Conservation (phyloP, 2,797 vertebrate genomes). For the Lates japonicus region DNA sequence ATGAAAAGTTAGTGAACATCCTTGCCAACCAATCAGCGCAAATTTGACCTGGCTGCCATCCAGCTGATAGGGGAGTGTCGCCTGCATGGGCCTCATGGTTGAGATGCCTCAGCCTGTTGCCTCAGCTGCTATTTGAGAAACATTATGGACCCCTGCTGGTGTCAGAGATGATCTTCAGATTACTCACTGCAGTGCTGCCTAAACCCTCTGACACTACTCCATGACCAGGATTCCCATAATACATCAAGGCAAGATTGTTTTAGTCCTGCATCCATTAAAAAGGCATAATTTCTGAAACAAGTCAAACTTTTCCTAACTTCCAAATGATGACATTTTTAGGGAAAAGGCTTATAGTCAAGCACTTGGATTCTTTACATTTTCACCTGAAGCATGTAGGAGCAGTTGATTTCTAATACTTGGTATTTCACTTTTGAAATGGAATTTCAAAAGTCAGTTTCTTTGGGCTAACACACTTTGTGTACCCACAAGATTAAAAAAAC, state of each 20-base stretch:
- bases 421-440: not conserved
- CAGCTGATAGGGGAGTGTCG: conserved; percentile 57
- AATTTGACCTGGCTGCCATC: conserved; percentile 8
- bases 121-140: conserved; percentile 59
- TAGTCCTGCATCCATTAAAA: not conserved
- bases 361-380: too few relatives aligned
- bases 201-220: not conserved
- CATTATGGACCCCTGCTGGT: conserved; percentile 73
- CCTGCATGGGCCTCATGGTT: conserved; percentile 7
- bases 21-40: conserved; percentile 58
- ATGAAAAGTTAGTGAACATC: conserved; percentile 7
- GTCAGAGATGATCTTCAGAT: not conserved
- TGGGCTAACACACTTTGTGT: too few relatives aligned
- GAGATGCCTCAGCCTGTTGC: conserved; percentile 35
- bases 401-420: not conserved
- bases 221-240: not conserved
- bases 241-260: not conserved
- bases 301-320: too few relatives aligned
- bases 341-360: too few relatives aligned
- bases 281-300: not conserved
- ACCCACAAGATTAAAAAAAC: too few relatives aligned
- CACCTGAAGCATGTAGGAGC: too few relatives aligned
- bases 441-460: too few relatives aligned
- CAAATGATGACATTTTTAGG: too few relatives aligned
- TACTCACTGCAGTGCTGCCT: not conserved